Evolutionary conservation across 2,113 vertebrate genomes (phyloP), one percentile per base, ranked within the genome.

Genomic region (Apteryx owenii): DNA sequence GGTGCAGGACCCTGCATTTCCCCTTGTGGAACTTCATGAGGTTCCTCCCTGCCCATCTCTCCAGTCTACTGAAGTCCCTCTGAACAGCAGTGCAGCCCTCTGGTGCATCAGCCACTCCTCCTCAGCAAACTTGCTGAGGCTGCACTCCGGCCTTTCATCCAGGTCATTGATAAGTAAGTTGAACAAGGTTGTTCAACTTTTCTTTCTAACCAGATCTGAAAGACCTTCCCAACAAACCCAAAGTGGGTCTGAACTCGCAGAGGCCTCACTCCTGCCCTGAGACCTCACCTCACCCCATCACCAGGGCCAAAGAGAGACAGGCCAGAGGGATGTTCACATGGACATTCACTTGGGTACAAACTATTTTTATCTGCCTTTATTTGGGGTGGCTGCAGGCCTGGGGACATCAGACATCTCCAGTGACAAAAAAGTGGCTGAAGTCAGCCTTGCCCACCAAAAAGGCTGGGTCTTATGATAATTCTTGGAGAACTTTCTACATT

Each of bases 271-370:
- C 50, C 17, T 7, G 6, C n/a, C 23, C 28, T 3, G 17, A 70
- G 14, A 70, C 42, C 20, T 73, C 53, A 65, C 42, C 23, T 79
- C 53, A 33, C 9, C 44, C 2, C 1, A 13, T 31, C 62, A 5
- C 60, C 9, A 2, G 4, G 48, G 36, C n/a, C 60, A 85, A 77
- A 36, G 40, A 48, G 54, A 64, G 29, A 58, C 5, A 29, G 46
- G 21, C 14, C 46, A 50, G 31, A 33, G 7, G 12, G 28, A 61
- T 26, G 50, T 81, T 76, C 58, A 20, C 7, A 26, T 4, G 29
- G 31, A 40, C 66, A 33, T 21, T 29, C 2, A 0, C 42, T 69
- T 40, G n/a, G 5, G 16, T n/a, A 61, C 0, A 0, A n/a, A 51
- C n/a, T 65, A 3, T 44, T 68, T 88, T 62, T 58, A 38, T 26